A percentile compares a stretch with the other conserved stretches of the same genome.
Conservation (phyloP, 2,113 vertebrate genomes). For the Mormyrus lacerda region DNA sequence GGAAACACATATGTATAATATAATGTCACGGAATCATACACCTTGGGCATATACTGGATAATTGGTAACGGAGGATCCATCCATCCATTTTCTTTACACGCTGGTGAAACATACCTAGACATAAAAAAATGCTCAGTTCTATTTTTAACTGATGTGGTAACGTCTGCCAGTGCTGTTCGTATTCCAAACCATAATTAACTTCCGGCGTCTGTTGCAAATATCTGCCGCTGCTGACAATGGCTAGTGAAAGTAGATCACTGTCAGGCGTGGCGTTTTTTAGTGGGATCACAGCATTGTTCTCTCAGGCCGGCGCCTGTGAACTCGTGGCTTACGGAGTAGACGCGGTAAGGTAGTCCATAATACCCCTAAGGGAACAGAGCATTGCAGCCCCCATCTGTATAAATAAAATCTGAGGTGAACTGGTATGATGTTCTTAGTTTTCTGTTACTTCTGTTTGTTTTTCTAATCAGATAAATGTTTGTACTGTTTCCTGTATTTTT, state of each 20-base stretch:
- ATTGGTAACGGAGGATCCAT: neutral
- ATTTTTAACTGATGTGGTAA: neutral
- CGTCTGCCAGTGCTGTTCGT: neutral
- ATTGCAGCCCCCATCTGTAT: neutral
- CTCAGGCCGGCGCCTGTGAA: neutral
- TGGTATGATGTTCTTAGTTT: neutral
- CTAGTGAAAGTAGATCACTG: neutral
- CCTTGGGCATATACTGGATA: neutral
- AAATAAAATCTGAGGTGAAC: neutral
- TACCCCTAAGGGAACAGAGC: neutral
- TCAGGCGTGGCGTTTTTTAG: neutral
- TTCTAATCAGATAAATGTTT: neutral
- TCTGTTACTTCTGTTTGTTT: neutral
- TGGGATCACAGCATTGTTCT: neutral
- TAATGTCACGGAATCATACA: neutral
- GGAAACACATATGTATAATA: neutral
- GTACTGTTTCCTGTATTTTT: neutral
- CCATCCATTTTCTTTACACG: neutral
- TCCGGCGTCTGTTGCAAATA: neutral
- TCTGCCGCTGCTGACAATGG: neutral
- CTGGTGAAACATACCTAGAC: neutral
- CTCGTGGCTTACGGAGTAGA: neutral
- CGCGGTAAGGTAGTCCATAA: neutral
- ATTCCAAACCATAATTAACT: neutral
- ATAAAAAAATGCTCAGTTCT: neutral